These are phyloP conservation scores for Onychorhynchus coronatus DNA, from an alignment of 2,113 vertebrate species.

Conservation along the genomic window DNA sequence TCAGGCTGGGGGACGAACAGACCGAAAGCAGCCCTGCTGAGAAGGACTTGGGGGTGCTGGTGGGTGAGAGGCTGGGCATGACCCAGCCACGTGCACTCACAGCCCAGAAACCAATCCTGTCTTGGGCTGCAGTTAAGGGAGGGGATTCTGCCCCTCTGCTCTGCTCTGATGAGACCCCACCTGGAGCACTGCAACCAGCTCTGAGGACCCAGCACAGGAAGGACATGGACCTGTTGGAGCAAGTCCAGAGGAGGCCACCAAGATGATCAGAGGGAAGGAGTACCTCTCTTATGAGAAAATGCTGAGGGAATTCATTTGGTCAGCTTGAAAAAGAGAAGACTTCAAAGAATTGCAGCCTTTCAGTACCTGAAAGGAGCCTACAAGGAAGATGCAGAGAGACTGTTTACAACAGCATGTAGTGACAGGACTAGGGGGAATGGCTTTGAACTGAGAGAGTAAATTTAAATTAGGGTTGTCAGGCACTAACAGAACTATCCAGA, in stretches of 20 bases:
- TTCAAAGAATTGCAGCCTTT: background rate
- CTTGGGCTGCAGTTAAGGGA: background rate
- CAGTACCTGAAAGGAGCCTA: background rate
- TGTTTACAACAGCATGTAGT: background rate
- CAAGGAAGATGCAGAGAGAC: background rate
- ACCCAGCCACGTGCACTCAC: background rate
- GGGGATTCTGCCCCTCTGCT: background rate
- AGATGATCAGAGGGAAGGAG: background rate
- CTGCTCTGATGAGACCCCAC: background rate
- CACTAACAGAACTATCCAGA: background rate
- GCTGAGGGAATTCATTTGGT: background rate
- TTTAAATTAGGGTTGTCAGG: background rate
- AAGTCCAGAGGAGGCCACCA: rapidly evolving
- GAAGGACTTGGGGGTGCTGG: background rate
- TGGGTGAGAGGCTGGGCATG: background rate
- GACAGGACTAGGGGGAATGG: background rate
- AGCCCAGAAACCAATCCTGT: background rate
- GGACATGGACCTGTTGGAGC: background rate
- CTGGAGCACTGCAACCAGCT: background rate
- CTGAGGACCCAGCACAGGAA: background rate
- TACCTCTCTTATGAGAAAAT: rapidly evolving
- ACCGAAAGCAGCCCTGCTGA: background rate
- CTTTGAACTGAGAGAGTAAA: background rate
- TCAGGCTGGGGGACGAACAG: background rate
- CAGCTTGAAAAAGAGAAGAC: background rate